phyloP scores from a whole-genome alignment of 1,140 invertebrate genomes.

The Drosophila bocki region DNA sequence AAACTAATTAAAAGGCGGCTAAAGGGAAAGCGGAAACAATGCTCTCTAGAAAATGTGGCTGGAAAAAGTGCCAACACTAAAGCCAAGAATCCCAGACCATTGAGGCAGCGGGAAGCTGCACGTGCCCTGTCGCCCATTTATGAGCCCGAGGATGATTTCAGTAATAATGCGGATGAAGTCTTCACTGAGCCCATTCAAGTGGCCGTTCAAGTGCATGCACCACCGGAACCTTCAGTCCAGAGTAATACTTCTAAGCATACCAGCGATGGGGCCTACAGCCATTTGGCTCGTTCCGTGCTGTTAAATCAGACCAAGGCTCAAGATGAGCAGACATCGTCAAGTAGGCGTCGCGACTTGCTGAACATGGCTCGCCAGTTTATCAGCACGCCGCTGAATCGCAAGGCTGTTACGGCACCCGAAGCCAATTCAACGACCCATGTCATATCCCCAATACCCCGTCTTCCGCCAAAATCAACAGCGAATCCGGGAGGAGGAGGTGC shows the following conservation, averaged over 20 bases:
- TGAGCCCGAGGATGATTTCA: constrained; percentile 38
- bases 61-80: neutral
- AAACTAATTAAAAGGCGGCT: constrained; percentile 25
- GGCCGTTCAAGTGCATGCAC: constrained; percentile 26
- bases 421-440: constrained; percentile 1
- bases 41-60: constrained; percentile 4
- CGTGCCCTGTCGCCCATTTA: constrained; percentile 49
- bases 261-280: constrained; percentile 58
- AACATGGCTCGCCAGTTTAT: constrained; percentile 61
- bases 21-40: constrained; percentile 51
- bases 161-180: constrained; percentile 3
- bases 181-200: constrained; percentile 3
- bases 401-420: neutral
- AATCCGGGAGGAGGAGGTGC: constrained; percentile 6
- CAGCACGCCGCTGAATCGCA: constrained; percentile 65
- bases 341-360: constrained; percentile 46
- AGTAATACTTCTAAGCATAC: constrained; percentile 3
- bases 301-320: constrained; percentile 59
- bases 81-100: neutral
- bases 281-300: constrained; percentile 65
- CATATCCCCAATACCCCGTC: constrained; percentile 56
- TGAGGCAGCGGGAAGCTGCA: neutral
- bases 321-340: neutral
- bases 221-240: neutral
- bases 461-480: neutral